phyloP scores from a whole-genome alignment of 2,888 invertebrate species.

The Perizoma flavofasciatum region DNA sequence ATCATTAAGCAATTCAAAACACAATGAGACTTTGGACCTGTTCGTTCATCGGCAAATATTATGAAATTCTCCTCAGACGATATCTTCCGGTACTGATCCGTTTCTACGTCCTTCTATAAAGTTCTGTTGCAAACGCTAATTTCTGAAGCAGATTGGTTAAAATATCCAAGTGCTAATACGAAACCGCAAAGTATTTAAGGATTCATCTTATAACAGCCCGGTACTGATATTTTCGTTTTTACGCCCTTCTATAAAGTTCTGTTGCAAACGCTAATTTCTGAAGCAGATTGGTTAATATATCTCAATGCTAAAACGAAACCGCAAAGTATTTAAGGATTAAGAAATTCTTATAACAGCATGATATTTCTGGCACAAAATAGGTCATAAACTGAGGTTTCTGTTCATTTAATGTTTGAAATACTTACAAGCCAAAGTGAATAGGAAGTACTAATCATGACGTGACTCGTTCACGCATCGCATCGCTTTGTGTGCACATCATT shows the following conservation, averaged over 20 bases:
- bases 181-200: no score
- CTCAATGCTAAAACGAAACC: no score
- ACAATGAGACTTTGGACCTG: conserved; percentile 62
- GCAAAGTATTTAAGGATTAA: no score
- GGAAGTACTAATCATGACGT: conserved; percentile 66
- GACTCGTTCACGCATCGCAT: conserved; percentile 58
- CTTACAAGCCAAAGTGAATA: conserved; percentile 34
- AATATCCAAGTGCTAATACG: no score
- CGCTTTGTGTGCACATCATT: conserved; percentile 49
- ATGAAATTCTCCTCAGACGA: conserved; percentile 31
- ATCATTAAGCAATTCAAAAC: conserved; percentile 75
- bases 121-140: neutral
- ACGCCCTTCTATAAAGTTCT: conserved; percentile 12
- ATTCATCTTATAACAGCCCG: neutral
- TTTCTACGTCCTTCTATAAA: conserved; percentile 26
- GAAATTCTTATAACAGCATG: no score
- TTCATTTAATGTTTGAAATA: no score
- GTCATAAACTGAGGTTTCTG: no score
- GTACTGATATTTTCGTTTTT: conserved; percentile 19
- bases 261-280: no score
- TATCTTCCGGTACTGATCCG: conserved; percentile 1
- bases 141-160: no score
- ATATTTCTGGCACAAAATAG: no score
- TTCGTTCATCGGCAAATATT: conserved; percentile 44
- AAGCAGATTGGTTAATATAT: no score